Evolutionary conservation across 2,113 vertebrate genomes (phyloP), one percentile per base, ranked within the genome.

Genomic region (Erinaceus europaeus): DNA sequence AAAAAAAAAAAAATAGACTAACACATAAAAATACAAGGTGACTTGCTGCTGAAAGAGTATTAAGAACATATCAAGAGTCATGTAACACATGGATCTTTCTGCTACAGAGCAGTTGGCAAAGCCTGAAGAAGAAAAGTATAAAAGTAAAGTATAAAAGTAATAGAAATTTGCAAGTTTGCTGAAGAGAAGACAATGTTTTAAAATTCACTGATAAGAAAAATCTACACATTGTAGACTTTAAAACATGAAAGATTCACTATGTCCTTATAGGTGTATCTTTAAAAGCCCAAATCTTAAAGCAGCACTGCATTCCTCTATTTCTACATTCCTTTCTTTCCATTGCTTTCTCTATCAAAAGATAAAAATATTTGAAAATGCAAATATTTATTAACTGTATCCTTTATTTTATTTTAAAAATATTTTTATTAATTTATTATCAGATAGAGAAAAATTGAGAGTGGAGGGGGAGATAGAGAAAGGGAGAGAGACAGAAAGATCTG

Each of bases 151-250:
- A 92, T 32, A 92, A 52, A 89, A 72, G 46, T 46, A 79, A 91
- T 87, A 42, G 90, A 84, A 4, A 0, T 34, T 68, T 6, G 34
- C 4, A 83, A 52, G 9, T 48, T 93, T 88, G 74, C 50, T 18
- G 74, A 59, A 44, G 94, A 86, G 18, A 52, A 94, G 62, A 82
- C 87, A 25, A 91, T 92, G 94, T 83, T 94, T 94, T 95, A 89
- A 86, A 95, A 89, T 68, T 94, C 85, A 85, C 76, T 61, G 83
- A 27, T 61, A 88, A 94, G 88, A n/a, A n/a, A n/a, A n/a, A n/a
- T n/a, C n/a, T 91, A 68, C 27, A 89, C 13, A 34, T 44, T 80
- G 84, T 91, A 91, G 90, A 90, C 53, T 80, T 90, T 59, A 36
- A 78, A 92, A 77, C 76, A 84, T 71, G 61, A 52, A 23, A 79